Conservation (phyloP, 2,797 vertebrate species). For the Gallinago solitaria region DNA sequence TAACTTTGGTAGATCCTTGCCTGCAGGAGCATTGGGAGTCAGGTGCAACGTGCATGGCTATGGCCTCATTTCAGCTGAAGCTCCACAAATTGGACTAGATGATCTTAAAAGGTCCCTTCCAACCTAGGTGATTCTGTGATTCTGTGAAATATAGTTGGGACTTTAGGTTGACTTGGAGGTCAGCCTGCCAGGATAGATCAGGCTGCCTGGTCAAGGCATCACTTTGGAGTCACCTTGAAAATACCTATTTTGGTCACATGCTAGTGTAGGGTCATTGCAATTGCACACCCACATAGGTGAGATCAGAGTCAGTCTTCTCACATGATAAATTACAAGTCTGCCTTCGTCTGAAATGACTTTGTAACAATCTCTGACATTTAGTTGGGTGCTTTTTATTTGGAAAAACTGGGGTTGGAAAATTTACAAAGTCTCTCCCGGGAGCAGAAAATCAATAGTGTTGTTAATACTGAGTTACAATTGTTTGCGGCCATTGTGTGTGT, state of each 20-base stretch:
- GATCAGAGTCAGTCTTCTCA: not conserved
- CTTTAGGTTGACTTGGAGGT: not conserved
- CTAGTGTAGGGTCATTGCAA: rapidly evolving
- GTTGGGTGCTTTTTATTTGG: not conserved
- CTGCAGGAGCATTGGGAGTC: not conserved
- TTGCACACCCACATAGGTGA: rapidly evolving
- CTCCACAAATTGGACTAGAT: not conserved
- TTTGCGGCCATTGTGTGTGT: not conserved
- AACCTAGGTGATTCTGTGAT: too few species aligned
- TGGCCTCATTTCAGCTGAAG: not conserved
- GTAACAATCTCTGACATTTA: not conserved
- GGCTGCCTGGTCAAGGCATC: not conserved
- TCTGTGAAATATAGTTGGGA: not conserved
- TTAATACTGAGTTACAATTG: not conserved
- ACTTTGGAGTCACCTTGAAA: not conserved
- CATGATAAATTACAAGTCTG: not conserved
- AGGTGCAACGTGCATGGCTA: rapidly evolving
- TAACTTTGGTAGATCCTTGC: not conserved
- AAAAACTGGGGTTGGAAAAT: not conserved
- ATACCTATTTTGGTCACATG: rapidly evolving
- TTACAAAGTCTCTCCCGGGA: not conserved
- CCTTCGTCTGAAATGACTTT: not conserved
- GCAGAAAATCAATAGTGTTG: slow-evolving; percentile 30
- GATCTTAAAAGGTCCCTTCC: too few species aligned
- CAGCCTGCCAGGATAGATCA: not conserved